Evolutionary conservation across 2,888 invertebrate species (phyloP), one percentile per base, ranked within the genome.

Genomic region (Bibio marci): DNA sequence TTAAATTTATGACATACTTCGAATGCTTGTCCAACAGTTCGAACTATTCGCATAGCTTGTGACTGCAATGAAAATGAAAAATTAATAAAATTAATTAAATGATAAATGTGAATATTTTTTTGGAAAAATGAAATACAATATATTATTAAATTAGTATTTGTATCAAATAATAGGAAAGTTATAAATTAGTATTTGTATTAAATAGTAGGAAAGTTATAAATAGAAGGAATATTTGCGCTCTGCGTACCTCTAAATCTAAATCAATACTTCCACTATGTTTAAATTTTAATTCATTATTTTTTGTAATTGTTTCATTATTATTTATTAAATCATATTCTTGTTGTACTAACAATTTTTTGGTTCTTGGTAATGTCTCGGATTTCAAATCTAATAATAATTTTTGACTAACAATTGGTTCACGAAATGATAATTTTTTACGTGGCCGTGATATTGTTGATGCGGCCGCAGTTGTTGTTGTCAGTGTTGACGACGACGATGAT

Each of bases 1-100:
- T 82, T 80, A 65, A 87, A 72, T 67, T 94, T 92, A 74, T 97
- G 95, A 71, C 95, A 97, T 60, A 97, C 95, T 66, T 98, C 97
- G 66, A 98, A 98, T 28, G 97, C 97, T 66, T 98, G 97, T 35
- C 97, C 97, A 49, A 98, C 90, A 7, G 97, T 97, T 53, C 95
- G 78, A 44, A 98, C 98, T 50, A 98, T 88, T 50, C 87, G 76
- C 91, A 97, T 94, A 26, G 97, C 97, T 70, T 97, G 94, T 63
- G 83, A 90, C 95, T 95, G 76, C 12, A 66, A 64, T 44, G 47
- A 49, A 49, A 54, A 52, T 40, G 45, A 38, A 41, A 31, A 43
- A 39, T 41, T 14, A 43, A 44, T 30, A 6, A 14, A 8, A n/a
- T n/a, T n/a, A n/a, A n/a, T n/a, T n/a, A n/a, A n/a, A n/a, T n/a